These are phyloP conservation scores for Ganaspis brasiliensis DNA, from an alignment of 2,888 invertebrate species.

Conservation along the genomic window DNA sequence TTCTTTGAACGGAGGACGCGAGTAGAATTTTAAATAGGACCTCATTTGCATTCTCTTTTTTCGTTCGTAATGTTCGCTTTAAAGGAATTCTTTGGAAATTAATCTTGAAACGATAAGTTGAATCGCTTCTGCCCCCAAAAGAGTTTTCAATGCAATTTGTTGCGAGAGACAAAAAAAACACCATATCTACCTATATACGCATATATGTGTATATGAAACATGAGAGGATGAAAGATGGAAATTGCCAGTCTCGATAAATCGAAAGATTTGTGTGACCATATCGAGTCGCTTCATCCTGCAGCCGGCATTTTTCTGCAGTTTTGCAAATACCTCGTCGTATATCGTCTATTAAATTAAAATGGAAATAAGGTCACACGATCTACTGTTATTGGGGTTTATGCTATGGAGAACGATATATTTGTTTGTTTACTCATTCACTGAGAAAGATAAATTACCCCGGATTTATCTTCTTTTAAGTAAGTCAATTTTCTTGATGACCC, in stretches of 20 bases:
- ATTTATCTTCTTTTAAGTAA: constrained; percentile 3
- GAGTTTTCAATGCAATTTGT: constrained; percentile 53
- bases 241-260: constrained; percentile 42
- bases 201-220: not conserved
- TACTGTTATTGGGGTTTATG: constrained; percentile 39
- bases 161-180: constrained; percentile 6
- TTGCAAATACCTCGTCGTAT: constrained; percentile 2
- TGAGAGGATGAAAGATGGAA: constrained; percentile 36
- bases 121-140: constrained; percentile 49
- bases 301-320: constrained; percentile 28
- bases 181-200: too few relatives aligned
- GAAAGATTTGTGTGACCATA: constrained; percentile 42
- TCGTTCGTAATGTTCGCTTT: constrained; percentile 18
- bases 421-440: constrained; percentile 11
- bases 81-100: constrained; percentile 47
- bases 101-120: constrained; percentile 59
- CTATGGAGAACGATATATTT: constrained; percentile 32
- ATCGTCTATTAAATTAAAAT: constrained; percentile 41
- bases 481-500: constrained; percentile 4
- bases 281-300: constrained; percentile 35
- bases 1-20: constrained; percentile 23
- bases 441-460: constrained; percentile 28
- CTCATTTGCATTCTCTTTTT: constrained; percentile 40
- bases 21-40: constrained; percentile 32
- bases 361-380: constrained; percentile 34